Base-by-base conservation (phyloP, 1,140 invertebrate species). In the Coptotermes formosanus region DNA sequence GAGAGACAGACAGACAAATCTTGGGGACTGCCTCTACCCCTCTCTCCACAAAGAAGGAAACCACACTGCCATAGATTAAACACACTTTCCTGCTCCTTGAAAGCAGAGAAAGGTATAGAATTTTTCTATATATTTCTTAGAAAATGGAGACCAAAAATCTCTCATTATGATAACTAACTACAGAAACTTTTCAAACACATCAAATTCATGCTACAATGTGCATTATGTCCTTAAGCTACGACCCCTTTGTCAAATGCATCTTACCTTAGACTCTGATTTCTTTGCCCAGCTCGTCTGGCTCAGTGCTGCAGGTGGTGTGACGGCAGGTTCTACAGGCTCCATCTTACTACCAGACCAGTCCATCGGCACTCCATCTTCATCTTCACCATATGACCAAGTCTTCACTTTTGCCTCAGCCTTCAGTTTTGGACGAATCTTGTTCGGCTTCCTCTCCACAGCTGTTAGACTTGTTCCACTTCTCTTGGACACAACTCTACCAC, bases 321-420 rank as follows among this genome's bases (percentile, higher is more conserved):
- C 14, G 8, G 14, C 64, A 30, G 64, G 64, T 9, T 75, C 64
- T 25, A 69, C 64, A 75, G 64, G 25, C 14, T 69, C n/a, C 64
- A 75, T n/a, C 64, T 75, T 75, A 25, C 64, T 64, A 4, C 21
- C 83, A 48, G 83, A 16, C 85, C 85, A 85, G n/a, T 85, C 85
- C 45, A 59, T 69, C 38, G 48, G 38, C 59, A 59, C 90, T 55
- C 89, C 88, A 82, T 82, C 88, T 8, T 91, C 91, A 23, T 94
- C 93, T 64, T 93, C 93, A 86, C 93, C 92, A 89, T 92, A 92
- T 12, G 91, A 91, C 87, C 91, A 93, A 11, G 90, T 90, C 89
- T 94, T 95, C 14, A 94, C 88, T 84, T 94, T 95, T 0, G 92
- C 92, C 89, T 95, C 94, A 0, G 94, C 94, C 89, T 95, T 95